Evolutionary conservation across 2,888 invertebrate genomes (phyloP).

Genomic region (Xestia ashworthii): DNA sequence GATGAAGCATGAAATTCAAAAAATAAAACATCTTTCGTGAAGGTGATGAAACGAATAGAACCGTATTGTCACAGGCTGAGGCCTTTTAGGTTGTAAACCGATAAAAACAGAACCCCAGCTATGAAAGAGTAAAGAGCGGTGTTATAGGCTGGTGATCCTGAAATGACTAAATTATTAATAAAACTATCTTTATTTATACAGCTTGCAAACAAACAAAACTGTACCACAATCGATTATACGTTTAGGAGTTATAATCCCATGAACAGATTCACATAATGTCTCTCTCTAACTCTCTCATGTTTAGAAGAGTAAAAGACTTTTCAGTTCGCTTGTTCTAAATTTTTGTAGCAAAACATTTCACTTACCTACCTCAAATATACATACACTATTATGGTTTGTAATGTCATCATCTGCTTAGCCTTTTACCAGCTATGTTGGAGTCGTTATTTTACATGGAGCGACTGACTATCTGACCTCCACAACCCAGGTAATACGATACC

Average conservation of each 20-base stretch:
- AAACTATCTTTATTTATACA: not conserved
- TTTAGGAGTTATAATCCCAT: not conserved
- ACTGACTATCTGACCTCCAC: too few species aligned
- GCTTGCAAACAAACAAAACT: not conserved
- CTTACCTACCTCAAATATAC: conserved; percentile 36
- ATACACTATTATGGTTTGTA: conserved; percentile 7
- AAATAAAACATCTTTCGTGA: conserved; percentile 48
- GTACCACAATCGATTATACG: not conserved
- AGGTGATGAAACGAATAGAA: conserved; percentile 18
- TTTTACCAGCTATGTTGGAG: too few species aligned
- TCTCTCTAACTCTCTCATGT: not conserved
- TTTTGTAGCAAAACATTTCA: conserved; percentile 40
- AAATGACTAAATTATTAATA: not conserved
- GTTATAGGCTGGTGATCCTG: not conserved
- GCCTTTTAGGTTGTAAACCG: not conserved
- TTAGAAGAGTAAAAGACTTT: not conserved
- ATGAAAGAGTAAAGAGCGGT: not conserved
- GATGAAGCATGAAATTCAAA: conserved; percentile 54
- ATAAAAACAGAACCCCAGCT: conserved; percentile 1
- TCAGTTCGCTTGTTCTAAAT: conserved; percentile 20
- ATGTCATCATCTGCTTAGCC: too few species aligned
- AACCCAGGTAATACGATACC: too few species aligned
- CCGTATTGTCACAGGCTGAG: not conserved
- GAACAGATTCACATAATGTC: not conserved
- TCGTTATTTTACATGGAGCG: too few species aligned